phyloP scores from a whole-genome alignment of 2,113 vertebrate species.

The Prolemur simus region DNA sequence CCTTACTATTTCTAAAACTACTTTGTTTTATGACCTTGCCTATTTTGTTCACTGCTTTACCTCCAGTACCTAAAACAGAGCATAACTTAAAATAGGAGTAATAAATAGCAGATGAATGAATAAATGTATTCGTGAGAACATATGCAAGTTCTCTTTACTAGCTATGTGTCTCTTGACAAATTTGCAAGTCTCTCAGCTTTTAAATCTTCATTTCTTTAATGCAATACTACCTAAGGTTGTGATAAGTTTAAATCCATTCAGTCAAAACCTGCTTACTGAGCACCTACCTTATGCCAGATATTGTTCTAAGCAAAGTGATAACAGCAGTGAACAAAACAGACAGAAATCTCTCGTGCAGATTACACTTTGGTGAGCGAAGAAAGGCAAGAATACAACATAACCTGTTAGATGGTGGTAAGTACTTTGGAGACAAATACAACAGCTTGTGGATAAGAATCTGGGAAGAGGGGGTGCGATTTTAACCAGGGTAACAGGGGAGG shows the following conservation, averaged over 20 bases:
- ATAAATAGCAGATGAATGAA: neutral
- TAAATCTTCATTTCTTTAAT: neutral
- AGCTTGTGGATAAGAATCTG: neutral
- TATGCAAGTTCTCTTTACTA: neutral
- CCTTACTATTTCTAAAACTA: neutral
- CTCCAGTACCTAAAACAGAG: neutral
- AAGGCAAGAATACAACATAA: neutral
- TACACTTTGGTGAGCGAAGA: neutral
- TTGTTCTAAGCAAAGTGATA: neutral
- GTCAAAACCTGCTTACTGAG: neutral
- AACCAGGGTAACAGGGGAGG: neutral
- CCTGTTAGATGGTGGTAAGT: neutral
- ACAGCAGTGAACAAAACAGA: neutral
- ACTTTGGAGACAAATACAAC: neutral
- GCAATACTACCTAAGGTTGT: neutral
- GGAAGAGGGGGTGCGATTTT: neutral
- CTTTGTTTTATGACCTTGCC: neutral
- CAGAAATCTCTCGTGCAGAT: neutral
- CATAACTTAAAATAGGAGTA: neutral
- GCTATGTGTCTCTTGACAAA: neutral
- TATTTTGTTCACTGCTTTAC: neutral
- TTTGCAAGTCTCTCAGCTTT: neutral
- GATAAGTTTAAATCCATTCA: neutral
- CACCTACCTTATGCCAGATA: neutral
- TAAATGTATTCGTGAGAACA: neutral